Base-by-base conservation (phyloP, 2,797 vertebrate genomes). In the Schizopygopsis malacanthus region DNA sequence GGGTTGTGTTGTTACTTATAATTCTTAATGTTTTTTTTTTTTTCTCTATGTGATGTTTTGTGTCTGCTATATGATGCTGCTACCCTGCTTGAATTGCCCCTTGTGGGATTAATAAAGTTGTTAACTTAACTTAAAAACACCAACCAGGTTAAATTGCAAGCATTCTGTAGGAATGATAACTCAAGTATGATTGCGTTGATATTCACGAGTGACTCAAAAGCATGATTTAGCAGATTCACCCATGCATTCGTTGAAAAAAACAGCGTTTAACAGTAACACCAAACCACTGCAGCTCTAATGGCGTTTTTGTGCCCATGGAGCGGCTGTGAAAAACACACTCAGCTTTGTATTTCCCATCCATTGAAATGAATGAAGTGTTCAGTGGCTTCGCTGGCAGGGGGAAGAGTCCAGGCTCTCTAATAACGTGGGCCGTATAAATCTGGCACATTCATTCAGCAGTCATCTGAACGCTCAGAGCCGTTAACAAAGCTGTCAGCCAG, bases 401-500 rank as follows among this genome's bases (percentile, higher is more conserved):
- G 81, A 43, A 37, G 9, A 84, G 69, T 86, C 63, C 80, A 85
- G 89, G 91, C 89, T 89, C 89, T 90, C 89, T 94, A 89, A 89
- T 22, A n/a, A 83, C 77, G 90, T 41, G 10, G 85, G 82, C 20
- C 82, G 12, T 81, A 83, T 25, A 43, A 4, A 82, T 85, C 81
- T 88, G 63, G 70, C n/a, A 47, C 90, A 91, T 89, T 79, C 87
- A 85, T 89, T 86, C 86, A 87, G 79, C 81, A 80, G 78, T 91
- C 77, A 91, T 85, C 85, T 69, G 47, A 43, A 88, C 81, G 78
- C 90, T 91, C 83, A 86, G 82, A 84, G 79, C 92, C 90, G 93
- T 92, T 94, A 92, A 89, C 88, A 91, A 86, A 82, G 39, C 33
- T 83, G 83, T 88, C 88, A 90, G 77, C 71, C 79, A 86, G 72